A percentile compares a stretch with the other conserved stretches of the same genome.
Evolutionary conservation across 2,888 invertebrate species (phyloP).

Genomic region (Aradus depressus): DNA sequence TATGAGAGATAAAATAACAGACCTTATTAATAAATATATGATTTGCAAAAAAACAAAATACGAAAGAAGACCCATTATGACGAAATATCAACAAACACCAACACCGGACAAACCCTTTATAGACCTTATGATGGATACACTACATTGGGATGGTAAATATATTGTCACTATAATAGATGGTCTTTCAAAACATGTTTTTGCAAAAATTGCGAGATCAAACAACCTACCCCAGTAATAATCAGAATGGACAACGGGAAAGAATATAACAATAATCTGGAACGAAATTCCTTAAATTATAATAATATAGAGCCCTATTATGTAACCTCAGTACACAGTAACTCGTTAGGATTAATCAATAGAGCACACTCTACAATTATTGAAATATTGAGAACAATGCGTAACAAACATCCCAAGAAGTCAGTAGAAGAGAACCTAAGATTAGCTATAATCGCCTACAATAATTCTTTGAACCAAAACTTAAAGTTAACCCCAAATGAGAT

Average conservation of each 20-base stretch:
- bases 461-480: neutral
- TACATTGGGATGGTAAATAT: no score
- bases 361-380: neutral
- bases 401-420: neutral
- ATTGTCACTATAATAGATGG: no score
- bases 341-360: slow-evolving; percentile 4
- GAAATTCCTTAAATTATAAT: slow-evolving; percentile 9
- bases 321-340: neutral
- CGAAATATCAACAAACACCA: no score
- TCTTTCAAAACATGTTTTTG: no score
- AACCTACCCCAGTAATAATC: slow-evolving; percentile 9
- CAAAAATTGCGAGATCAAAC: slow-evolving; percentile 3
- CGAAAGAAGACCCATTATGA: slow-evolving; percentile 7
- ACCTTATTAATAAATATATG: slow-evolving; percentile 8
- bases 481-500: slow-evolving; percentile 2
- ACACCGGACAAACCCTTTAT: no score
- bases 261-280: slow-evolving; percentile 6
- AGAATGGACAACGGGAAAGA: slow-evolving; percentile 10
- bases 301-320: slow-evolving; percentile 6
- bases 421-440: neutral
- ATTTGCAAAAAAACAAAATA: slow-evolving; percentile 7
- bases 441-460: no score
- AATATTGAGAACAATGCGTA: neutral
- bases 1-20: neutral
- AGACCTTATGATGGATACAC: no score